A percentile compares a stretch with the other conserved stretches of the same genome.
These are phyloP conservation scores for Onychomys leucogaster DNA, from an alignment of 2,797 vertebrate species.

Conservation along the genomic window DNA sequence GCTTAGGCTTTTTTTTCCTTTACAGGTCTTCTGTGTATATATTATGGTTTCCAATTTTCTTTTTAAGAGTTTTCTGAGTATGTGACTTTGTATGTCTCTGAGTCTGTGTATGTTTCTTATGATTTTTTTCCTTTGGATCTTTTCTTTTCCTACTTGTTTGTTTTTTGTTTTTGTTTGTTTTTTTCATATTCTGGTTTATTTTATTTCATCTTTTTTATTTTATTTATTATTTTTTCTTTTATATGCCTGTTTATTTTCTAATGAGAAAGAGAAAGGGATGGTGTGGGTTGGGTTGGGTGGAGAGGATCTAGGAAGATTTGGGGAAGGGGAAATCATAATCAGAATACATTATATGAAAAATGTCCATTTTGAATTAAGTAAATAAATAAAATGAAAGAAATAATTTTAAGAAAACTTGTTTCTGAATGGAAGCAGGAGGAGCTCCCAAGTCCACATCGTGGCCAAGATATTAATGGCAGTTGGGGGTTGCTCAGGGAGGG, in stretches of 20 bases:
- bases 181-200: neutral
- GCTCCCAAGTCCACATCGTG: neutral
- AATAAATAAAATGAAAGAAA: neutral
- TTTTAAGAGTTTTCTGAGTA: neutral
- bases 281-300: neutral
- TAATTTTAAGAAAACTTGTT: neutral
- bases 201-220: neutral
- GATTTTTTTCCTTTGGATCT: neutral
- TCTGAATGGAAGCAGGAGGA: neutral
- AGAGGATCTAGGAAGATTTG: neutral
- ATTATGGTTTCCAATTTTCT: neutral
- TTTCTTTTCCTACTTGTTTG: neutral
- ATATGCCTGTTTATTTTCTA: neutral
- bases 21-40: too few relatives aligned
- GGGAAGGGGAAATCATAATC: neutral
- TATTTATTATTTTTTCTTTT: neutral
- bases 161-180: neutral
- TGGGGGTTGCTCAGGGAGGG: neutral
- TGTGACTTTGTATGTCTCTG: neutral
- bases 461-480: neutral
- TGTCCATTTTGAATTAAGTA: neutral
- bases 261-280: neutral
- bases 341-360: neutral
- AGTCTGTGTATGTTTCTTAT: neutral
- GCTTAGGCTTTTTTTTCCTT: neutral